Evolutionary conservation across 2,888 invertebrate species (phyloP).

Genomic region (Mythimna loreyi): DNA sequence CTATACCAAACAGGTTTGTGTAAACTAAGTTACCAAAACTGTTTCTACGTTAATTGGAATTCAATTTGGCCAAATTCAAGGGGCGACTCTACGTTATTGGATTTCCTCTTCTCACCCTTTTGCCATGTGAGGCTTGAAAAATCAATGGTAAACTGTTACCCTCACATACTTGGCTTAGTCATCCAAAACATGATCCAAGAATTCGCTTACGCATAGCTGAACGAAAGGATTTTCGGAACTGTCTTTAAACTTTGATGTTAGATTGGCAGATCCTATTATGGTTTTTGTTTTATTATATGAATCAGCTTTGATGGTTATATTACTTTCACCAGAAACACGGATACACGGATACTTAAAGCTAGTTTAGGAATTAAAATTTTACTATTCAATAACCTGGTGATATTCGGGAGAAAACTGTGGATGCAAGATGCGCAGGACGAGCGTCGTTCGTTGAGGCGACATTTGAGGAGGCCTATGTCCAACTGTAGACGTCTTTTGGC

Average conservation of each 20-base stretch:
- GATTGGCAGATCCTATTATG: slow-evolving; percentile 6
- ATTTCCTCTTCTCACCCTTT: slow-evolving; percentile 81
- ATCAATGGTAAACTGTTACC: slow-evolving; percentile 74
- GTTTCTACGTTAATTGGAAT: slow-evolving; percentile 76
- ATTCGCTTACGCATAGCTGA: slow-evolving; percentile 52
- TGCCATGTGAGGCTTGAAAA: slow-evolving; percentile 80
- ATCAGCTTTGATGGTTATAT: not conserved
- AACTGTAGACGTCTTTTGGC: too few relatives aligned
- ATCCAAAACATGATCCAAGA: slow-evolving; percentile 57
- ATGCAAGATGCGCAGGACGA: too few relatives aligned
- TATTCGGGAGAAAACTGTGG: too few relatives aligned
- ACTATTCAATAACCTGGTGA: too few relatives aligned
- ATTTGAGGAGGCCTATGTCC: too few relatives aligned
- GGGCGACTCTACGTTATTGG: slow-evolving; percentile 80
- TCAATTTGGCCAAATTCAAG: slow-evolving; percentile 79
- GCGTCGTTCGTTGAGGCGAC: too few relatives aligned
- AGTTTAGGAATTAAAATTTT: too few relatives aligned
- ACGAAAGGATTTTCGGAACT: slow-evolving; percentile 43
- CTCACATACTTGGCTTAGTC: slow-evolving; percentile 64
- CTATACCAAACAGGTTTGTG: not conserved
- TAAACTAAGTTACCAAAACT: slow-evolving; percentile 54
- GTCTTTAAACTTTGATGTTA: slow-evolving; percentile 46
- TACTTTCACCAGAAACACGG: not conserved
- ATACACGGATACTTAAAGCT: too few relatives aligned
- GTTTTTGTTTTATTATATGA: not conserved